Conservation (phyloP, 1,140 invertebrate species). For the Cydia splendana region DNA sequence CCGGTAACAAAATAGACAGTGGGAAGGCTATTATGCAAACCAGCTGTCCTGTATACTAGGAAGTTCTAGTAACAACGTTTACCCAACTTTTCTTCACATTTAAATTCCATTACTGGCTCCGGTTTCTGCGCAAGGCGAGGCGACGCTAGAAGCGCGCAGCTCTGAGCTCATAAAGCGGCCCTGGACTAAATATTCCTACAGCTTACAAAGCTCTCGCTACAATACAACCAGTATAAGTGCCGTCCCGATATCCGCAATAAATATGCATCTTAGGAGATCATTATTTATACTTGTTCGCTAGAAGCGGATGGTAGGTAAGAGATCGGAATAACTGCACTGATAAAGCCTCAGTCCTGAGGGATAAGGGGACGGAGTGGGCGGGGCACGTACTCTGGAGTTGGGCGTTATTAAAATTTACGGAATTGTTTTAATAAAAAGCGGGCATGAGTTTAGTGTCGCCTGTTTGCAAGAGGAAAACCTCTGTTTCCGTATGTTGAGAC, state of each 20-base stretch:
- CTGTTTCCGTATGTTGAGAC: neutral
- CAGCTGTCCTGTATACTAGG: constrained; percentile 4
- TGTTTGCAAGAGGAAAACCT: neutral
- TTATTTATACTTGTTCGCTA: neutral
- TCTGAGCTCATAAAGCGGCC: constrained; percentile 52
- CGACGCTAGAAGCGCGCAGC: constrained; percentile 45
- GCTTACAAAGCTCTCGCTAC: neutral
- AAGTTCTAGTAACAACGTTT: constrained; percentile 15
- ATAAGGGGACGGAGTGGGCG: constrained; percentile 40
- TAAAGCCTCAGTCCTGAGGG: constrained; percentile 52
- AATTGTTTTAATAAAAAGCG: constrained; percentile 13
- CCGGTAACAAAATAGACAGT: neutral
- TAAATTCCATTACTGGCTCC: constrained; percentile 25
- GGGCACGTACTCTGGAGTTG: constrained; percentile 14
- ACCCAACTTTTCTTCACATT: constrained; percentile 5
- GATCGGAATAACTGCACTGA: constrained; percentile 35
- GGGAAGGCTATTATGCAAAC: constrained; percentile 5
- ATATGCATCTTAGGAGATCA: neutral
- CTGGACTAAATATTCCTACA: neutral
- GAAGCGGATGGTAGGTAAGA: neutral
- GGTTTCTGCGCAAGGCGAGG: constrained; percentile 10
- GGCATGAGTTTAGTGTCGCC: constrained; percentile 6
- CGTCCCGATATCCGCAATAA: neutral
- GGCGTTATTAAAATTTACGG: constrained; percentile 32
- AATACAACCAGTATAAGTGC: neutral